Evolutionary conservation across 2,888 invertebrate species (phyloP).

Genomic region (Stenichneumon culpator): DNA sequence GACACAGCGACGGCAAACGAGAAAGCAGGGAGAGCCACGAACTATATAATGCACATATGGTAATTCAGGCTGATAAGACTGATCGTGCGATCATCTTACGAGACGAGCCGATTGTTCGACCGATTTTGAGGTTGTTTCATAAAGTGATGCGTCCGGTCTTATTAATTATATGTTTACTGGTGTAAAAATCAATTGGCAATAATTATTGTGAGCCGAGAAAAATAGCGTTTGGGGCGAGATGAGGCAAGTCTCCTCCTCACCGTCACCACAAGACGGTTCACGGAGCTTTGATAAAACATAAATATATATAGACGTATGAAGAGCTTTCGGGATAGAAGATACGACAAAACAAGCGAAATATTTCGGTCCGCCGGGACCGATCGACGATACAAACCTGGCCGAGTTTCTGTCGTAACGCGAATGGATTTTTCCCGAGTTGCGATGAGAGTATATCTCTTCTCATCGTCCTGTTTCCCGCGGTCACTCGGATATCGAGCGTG

Average conservation of each 20-base stretch:
- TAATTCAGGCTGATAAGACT: not conserved
- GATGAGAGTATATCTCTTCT: conserved; percentile 41
- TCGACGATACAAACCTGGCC: conserved; percentile 29
- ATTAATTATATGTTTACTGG: no score
- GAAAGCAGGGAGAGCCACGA: not conserved
- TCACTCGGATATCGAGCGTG: conserved; percentile 27
- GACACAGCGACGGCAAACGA: not conserved
- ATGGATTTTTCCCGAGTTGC: conserved; percentile 35
- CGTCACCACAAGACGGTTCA: conserved; percentile 6
- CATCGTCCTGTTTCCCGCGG: conserved; percentile 16
- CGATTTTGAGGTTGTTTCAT: no score
- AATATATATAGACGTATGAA: not conserved
- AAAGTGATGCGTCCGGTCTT: no score
- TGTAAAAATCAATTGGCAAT: no score
- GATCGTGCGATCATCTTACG: not conserved
- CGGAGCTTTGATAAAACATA: conserved; percentile 13
- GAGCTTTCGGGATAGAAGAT: not conserved
- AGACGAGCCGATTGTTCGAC: no score
- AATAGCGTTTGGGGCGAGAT: no score
- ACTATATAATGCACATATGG: not conserved
- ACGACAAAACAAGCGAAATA: conserved; percentile 44
- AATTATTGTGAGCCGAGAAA: no score
- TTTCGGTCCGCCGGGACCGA: conserved; percentile 44
- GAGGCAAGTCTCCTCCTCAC: no score
- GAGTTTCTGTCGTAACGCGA: conserved; percentile 38